These are phyloP conservation scores for Drosophila antonietae DNA, from an alignment of 2,888 invertebrate species.

Conservation along the genomic window DNA sequence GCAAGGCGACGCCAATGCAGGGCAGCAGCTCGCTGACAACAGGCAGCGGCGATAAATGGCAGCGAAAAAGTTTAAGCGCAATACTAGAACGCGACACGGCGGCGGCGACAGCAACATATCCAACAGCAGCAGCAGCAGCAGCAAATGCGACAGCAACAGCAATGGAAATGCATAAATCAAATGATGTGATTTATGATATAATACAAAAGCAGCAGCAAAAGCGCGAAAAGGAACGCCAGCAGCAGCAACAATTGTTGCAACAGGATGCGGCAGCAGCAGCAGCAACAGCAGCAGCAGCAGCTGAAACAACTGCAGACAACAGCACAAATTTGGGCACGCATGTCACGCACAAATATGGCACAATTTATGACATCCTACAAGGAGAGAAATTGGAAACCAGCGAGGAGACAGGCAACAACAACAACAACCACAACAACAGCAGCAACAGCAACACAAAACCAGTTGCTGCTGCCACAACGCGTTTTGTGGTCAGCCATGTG, in stretches of 20 bases:
- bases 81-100: conserved; percentile 79
- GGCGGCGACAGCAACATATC: conserved; percentile 10
- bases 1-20: conserved; percentile 77
- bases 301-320: conserved; percentile 16
- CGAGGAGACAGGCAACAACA: conserved; percentile 19
- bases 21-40: conserved; percentile 41
- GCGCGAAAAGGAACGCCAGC: conserved; percentile 55
- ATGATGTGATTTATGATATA: conserved; percentile 84
- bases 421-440: neutral
- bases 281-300: conserved; percentile 19
- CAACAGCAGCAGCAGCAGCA: conserved; percentile 25
- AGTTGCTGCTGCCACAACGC: conserved; percentile 64
- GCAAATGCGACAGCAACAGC: conserved; percentile 15
- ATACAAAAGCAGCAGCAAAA: conserved; percentile 79
- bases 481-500: conserved; percentile 84
- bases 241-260: conserved; percentile 23
- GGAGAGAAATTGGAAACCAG: conserved; percentile 73
- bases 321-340: conserved; percentile 47
- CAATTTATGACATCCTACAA: conserved; percentile 84
- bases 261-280: conserved; percentile 59
- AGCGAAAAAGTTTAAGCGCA: conserved; percentile 82
- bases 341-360: conserved; percentile 80
- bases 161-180: conserved; percentile 66
- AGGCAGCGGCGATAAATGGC: conserved; percentile 74
- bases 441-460: conserved; percentile 28